Conservation (phyloP, 2,113 vertebrate species). For the Gymnogyps californianus region DNA sequence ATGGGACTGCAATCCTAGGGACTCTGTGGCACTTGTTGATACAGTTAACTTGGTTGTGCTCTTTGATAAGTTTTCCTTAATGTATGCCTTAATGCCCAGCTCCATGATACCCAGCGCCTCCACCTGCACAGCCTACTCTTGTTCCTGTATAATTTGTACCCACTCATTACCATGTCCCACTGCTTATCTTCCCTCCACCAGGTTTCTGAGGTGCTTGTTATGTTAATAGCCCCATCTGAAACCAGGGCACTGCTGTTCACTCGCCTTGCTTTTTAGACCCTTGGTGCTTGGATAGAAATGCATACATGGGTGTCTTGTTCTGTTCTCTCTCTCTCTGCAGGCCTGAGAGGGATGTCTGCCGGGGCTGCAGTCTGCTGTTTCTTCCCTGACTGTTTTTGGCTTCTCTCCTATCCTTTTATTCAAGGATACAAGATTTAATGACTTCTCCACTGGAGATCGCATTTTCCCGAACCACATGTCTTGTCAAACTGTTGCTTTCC, state of each 20-base stretch:
- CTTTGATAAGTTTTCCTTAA: neutral
- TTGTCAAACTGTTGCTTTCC: neutral
- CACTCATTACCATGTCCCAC: neutral
- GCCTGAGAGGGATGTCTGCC: neutral
- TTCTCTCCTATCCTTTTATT: slow-evolving; percentile 20
- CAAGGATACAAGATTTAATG: neutral
- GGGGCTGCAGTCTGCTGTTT: neutral
- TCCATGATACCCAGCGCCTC: neutral
- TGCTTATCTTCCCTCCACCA: slow-evolving; percentile 3
- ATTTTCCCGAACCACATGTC: neutral
- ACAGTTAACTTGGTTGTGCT: neutral
- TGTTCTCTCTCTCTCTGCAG: neutral
- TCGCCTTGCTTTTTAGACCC: neutral
- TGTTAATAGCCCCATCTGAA: neutral
- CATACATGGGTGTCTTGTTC: neutral
- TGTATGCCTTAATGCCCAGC: neutral
- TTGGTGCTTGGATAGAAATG: neutral
- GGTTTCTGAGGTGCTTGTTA: slow-evolving; percentile 5
- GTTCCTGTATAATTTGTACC: neutral
- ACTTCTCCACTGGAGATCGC: neutral
- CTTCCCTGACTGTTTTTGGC: neutral
- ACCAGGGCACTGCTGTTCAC: neutral
- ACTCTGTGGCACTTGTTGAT: neutral
- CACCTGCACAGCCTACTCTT: neutral
- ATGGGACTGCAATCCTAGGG: neutral